Conservation (phyloP, 1,140 invertebrate genomes). For the Sitodiplosis mosellana region DNA sequence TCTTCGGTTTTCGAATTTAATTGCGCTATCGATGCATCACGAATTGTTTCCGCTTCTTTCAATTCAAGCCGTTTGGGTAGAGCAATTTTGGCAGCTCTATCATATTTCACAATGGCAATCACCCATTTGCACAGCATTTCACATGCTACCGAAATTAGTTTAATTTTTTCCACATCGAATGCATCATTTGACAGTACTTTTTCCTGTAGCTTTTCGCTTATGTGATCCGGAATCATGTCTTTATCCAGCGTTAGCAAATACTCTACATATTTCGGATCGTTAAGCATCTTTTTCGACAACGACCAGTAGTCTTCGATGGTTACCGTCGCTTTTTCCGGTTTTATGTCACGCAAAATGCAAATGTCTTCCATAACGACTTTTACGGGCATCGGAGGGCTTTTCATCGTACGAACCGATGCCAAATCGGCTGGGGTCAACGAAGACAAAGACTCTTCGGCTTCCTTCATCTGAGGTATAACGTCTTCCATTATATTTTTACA, state of each 20-base stretch:
- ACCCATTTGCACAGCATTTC: slow-evolving; percentile 84
- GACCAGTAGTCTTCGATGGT: slow-evolving; percentile 84
- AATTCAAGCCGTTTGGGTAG: slow-evolving; percentile 67
- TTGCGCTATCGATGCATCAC: slow-evolving; percentile 44
- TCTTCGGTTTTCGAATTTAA: slow-evolving; percentile 59
- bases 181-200: slow-evolving; percentile 63
- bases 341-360: slow-evolving; percentile 67
- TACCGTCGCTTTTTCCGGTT: slow-evolving; percentile 18
- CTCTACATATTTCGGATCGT: slow-evolving; percentile 80
- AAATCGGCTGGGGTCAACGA: slow-evolving; percentile 86
- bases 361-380: slow-evolving; percentile 92
- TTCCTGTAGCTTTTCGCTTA: slow-evolving; percentile 72
- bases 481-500: slow-evolving; percentile 87
- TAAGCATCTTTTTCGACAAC: slow-evolving; percentile 73
- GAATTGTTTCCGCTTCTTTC: slow-evolving; percentile 52
- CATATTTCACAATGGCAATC: slow-evolving; percentile 80
- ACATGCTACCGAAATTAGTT: slow-evolving; percentile 52
- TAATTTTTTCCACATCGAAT: slow-evolving; percentile 85
- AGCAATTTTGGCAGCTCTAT: slow-evolving; percentile 76
- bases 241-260: slow-evolving; percentile 76
- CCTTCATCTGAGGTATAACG: slow-evolving; percentile 80
- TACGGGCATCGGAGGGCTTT: slow-evolving; percentile 79
- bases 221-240: slow-evolving; percentile 65
- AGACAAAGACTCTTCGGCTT: slow-evolving; percentile 76
- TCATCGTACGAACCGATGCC: slow-evolving; percentile 91